Evolutionary conservation across 2,113 vertebrate genomes (phyloP).

Genomic region (Pantherophis guttatus): DNA sequence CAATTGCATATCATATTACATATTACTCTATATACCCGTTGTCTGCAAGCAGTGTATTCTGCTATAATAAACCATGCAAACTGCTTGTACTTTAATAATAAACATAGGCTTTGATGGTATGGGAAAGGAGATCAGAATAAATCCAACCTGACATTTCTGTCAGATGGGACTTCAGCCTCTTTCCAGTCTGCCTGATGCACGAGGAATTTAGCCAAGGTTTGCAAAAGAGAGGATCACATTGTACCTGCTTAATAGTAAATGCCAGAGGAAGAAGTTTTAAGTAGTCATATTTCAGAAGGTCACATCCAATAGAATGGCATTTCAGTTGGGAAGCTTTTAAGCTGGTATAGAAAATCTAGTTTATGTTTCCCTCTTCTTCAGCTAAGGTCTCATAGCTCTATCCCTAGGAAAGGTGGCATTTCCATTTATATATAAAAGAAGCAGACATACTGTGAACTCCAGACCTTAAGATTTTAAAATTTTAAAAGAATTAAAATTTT

Average conservation of each 20-base stretch:
- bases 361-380: conserved; percentile 41
- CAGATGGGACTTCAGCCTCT: conserved; percentile 59
- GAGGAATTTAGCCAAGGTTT: conserved; percentile 35
- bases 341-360: conserved; percentile 21
- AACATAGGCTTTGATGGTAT: conserved; percentile 51
- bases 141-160: conserved; percentile 63
- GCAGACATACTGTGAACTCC: too few relatives aligned
- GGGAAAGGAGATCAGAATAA: conserved; percentile 62
- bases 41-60: conserved; percentile 61
- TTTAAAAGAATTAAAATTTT: too few relatives aligned
- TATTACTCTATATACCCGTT: conserved; percentile 62
- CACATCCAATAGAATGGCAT: conserved; percentile 22
- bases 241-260: conserved; percentile 23
- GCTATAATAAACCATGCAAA: conserved; percentile 62
- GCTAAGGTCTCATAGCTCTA: conserved; percentile 11
- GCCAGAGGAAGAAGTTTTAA: conserved; percentile 19
- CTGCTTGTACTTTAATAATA: conserved; percentile 57
- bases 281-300: conserved; percentile 18
- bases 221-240: conserved; percentile 44
- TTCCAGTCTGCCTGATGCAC: conserved; percentile 51
- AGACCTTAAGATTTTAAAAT: too few relatives aligned
- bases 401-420: conserved; percentile 29
- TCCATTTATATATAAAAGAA: neutral
- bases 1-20: conserved; percentile 61
- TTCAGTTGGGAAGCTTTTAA: conserved; percentile 22